Evolutionary conservation across 2,797 vertebrate genomes (phyloP).

Genomic region (Arrhamphus sclerolepis): DNA sequence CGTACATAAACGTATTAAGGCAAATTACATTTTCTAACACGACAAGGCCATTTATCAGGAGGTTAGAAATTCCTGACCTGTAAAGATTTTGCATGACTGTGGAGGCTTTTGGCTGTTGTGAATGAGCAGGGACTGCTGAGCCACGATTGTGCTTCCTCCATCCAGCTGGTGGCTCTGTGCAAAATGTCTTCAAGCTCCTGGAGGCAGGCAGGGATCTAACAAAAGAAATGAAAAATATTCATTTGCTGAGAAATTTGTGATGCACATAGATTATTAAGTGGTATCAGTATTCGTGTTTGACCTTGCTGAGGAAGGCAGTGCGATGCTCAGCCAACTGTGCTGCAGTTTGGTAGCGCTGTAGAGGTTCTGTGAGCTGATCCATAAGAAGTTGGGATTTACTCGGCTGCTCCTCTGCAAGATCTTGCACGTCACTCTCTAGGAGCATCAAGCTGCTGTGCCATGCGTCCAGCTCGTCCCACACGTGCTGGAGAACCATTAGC

Average conservation of each 20-base stretch:
- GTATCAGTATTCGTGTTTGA: not conserved
- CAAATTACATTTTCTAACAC: no score
- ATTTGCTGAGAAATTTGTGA: not conserved
- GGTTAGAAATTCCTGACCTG: conserved; percentile 78
- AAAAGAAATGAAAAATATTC: not conserved
- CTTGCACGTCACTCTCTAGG: conserved; percentile 91
- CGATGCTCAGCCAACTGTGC: conserved; percentile 86
- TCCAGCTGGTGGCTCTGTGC: conserved; percentile 83
- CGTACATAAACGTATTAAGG: no score
- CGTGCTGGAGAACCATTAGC: conserved; percentile 70
- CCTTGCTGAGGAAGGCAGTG: conserved; percentile 91
- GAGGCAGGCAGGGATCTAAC: conserved; percentile 86
- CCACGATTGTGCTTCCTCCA: conserved; percentile 84
- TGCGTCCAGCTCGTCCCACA: conserved; percentile 91
- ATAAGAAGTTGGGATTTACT: conserved; percentile 88
- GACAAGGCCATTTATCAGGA: not conserved
- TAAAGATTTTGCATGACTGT: conserved; percentile 80
- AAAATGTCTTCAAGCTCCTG: conserved; percentile 88
- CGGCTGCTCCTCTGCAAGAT: conserved; percentile 88
- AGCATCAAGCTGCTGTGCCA: conserved; percentile 89
- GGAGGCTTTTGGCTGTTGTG: conserved; percentile 83
- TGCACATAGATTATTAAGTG: no score
- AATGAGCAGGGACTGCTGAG: conserved; percentile 76
- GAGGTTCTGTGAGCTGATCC: conserved; percentile 87
- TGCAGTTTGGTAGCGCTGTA: conserved; percentile 88